A percentile compares a stretch with the other conserved stretches of the same genome.
These are phyloP conservation scores for Macropis europaea DNA, from an alignment of 2,888 invertebrate genomes.

Conservation along the genomic window DNA sequence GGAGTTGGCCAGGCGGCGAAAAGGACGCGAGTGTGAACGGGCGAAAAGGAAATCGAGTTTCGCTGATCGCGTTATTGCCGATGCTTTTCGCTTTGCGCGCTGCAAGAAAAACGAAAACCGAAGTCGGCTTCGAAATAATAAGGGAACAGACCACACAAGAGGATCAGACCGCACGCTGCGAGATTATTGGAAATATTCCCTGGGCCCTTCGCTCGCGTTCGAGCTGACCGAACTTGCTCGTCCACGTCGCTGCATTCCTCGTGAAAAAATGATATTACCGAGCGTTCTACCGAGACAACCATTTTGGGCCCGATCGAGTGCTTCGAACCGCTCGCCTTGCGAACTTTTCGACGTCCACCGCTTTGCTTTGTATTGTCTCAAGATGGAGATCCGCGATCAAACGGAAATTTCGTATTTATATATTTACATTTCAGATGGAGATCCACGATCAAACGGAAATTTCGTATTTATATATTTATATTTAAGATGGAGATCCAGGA, in stretches of 20 bases:
- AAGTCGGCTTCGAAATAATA: conserved; percentile 36
- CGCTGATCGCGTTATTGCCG: conserved; percentile 4
- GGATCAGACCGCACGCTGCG: conserved; percentile 51
- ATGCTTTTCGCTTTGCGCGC: neutral
- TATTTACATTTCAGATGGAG: too few relatives aligned
- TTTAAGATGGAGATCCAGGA: too few relatives aligned
- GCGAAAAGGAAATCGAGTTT: conserved; percentile 36
- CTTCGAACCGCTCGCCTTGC: too few relatives aligned
- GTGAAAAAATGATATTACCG: conserved; percentile 10
- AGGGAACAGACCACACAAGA: conserved; percentile 59
- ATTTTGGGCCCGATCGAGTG: too few relatives aligned
- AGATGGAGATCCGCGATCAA: too few relatives aligned
- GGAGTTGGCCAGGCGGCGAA: neutral
- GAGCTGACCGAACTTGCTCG: conserved; percentile 2
- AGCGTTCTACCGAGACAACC: too few relatives aligned
- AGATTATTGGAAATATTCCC: conserved; percentile 46
- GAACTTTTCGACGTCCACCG: too few relatives aligned
- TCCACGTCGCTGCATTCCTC: conserved; percentile 26
- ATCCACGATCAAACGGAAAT: too few relatives aligned
- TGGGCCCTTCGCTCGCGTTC: conserved; percentile 25
- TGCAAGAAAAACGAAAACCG: neutral
- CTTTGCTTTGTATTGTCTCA: too few relatives aligned
- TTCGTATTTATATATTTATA: too few relatives aligned
- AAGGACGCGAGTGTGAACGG: conserved; percentile 11
- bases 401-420: too few relatives aligned